Conservation (phyloP, 2,797 vertebrate species). For the Malurus splendens region DNA sequence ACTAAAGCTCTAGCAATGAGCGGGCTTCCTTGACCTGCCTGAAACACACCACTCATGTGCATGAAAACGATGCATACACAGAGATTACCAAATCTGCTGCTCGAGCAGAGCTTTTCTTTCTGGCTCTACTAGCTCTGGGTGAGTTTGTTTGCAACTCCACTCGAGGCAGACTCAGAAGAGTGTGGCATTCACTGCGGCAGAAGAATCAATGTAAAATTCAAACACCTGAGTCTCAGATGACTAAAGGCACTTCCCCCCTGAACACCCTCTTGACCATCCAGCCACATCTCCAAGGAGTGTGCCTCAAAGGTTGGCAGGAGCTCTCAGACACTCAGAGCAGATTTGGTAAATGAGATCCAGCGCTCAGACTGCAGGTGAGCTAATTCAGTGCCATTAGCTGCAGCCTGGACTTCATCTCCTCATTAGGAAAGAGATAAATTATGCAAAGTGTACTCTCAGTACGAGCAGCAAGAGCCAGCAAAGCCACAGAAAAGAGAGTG, state of each 20-base stretch:
- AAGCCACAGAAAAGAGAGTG: neutral
- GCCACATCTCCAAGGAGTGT: neutral
- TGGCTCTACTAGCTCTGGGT: neutral
- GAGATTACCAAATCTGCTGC: neutral
- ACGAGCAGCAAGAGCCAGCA: neutral
- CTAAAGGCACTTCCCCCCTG: neutral
- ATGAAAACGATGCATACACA: neutral
- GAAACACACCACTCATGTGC: neutral
- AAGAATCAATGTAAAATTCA: neutral
- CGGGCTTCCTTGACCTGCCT: neutral
- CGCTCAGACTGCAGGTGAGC: neutral
- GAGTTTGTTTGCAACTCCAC: neutral
- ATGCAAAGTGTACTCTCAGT: neutral
- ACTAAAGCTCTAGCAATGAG: neutral
- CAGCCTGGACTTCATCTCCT: neutral
- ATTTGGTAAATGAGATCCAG: neutral
- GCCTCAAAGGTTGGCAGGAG: neutral
- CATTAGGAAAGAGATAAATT: conserved; percentile 26
- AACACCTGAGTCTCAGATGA: neutral
- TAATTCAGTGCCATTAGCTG: neutral
- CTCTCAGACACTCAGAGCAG: neutral
- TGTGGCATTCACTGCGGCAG: neutral
- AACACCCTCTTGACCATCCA: neutral
- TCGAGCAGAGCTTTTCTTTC: neutral
- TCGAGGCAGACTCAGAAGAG: neutral